phyloP scores from a whole-genome alignment of 2,113 vertebrate genomes.

The Poeciliopsis turrubarensis region DNA sequence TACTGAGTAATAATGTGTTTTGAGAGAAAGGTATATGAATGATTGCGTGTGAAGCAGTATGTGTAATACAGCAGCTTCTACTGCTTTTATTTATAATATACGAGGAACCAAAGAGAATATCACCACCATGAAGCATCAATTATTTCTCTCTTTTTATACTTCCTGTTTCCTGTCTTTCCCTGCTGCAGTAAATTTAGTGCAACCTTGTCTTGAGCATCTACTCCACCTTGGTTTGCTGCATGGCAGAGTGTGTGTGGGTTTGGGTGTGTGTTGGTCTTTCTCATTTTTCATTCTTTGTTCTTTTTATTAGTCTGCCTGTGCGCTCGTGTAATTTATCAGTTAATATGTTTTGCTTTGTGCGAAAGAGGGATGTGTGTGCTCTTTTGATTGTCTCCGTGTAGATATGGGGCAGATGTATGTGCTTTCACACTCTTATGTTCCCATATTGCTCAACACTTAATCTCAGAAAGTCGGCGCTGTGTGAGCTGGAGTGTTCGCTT shows the following conservation, averaged over 20 bases:
- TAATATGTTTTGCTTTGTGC: slow-evolving; percentile 22
- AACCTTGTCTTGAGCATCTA: slow-evolving; percentile 61
- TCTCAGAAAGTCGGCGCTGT: slow-evolving; percentile 4
- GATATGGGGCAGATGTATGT: slow-evolving; percentile 22
- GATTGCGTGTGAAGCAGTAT: slow-evolving; percentile 36
- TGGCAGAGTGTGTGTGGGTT: slow-evolving; percentile 16
- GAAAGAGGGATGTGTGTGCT: slow-evolving; percentile 1
- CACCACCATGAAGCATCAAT: slow-evolving; percentile 68
- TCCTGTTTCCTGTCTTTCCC: slow-evolving; percentile 15
- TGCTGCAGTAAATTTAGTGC: slow-evolving; percentile 60
- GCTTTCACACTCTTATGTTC: background rate
- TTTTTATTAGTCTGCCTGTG: slow-evolving; percentile 13
- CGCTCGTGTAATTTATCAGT: slow-evolving; percentile 9
- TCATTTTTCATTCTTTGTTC: slow-evolving; percentile 22
- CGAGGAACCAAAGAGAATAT: slow-evolving; percentile 66
- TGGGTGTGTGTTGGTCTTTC: slow-evolving; percentile 21
- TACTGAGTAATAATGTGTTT: slow-evolving; percentile 69
- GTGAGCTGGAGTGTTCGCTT: background rate
- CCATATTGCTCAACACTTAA: background rate
- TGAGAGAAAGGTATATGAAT: slow-evolving; percentile 60
- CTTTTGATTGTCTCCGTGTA: slow-evolving; percentile 4
- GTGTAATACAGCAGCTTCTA: slow-evolving; percentile 64
- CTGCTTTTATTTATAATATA: slow-evolving; percentile 67
- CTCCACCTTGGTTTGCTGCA: slow-evolving; percentile 47
- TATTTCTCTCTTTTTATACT: slow-evolving; percentile 27